Percentiles rank a stretch among this genome's conserved stretches.
Conservation (phyloP, 2,113 vertebrate species). For the Prinia subflava region DNA sequence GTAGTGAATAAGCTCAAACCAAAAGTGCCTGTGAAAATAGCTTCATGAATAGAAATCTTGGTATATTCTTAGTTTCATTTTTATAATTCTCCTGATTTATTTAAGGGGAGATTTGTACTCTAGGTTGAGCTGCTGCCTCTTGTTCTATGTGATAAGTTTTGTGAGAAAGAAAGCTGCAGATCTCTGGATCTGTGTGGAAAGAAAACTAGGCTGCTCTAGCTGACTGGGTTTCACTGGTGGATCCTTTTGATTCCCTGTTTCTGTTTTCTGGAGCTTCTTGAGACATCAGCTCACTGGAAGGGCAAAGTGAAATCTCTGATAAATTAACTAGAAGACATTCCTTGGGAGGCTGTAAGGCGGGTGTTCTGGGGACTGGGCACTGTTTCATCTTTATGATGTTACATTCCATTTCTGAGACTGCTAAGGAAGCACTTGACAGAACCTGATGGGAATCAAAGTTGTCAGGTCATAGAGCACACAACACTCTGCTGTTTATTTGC, state of each 20-base stretch:
- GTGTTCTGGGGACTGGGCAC: not conserved
- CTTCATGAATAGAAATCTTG: not conserved
- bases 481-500: not conserved
- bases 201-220: accelerated
- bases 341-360: not conserved
- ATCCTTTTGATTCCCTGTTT: not conserved
- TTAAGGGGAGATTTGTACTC: not conserved
- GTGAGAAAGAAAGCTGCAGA: not conserved
- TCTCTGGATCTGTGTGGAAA: not conserved
- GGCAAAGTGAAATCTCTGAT: not conserved
- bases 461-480: not conserved
- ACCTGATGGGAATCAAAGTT: not conserved
- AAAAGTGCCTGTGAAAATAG: not conserved
- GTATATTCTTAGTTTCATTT: not conserved
- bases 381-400: not conserved
- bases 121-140: not conserved
- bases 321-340: not conserved
- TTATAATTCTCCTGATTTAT: not conserved
- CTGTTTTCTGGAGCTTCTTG: not conserved
- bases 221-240: not conserved
- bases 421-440: not conserved
- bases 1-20: not conserved
- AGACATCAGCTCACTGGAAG: not conserved
- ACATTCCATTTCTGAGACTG: not conserved
- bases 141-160: not conserved